A percentile compares a stretch with the other conserved stretches of the same genome.
phyloP scores from a whole-genome alignment of 2,113 vertebrate species.

The Eudorcas thomsonii region DNA sequence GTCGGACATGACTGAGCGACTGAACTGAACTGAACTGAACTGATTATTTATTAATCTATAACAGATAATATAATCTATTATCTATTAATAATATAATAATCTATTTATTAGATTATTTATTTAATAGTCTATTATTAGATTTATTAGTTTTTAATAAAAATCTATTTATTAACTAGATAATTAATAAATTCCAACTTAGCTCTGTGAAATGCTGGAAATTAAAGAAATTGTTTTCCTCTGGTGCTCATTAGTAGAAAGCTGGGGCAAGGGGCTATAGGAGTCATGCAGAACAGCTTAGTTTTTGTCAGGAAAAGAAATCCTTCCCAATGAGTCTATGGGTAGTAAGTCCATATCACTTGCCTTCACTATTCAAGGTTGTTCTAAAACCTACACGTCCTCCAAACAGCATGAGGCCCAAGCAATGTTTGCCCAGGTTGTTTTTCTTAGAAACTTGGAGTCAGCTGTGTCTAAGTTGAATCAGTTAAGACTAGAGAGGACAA shows the following conservation, averaged over 20 bases:
- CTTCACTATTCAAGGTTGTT: not conserved
- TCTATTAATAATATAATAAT: not conserved
- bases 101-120: not conserved
- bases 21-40: no score
- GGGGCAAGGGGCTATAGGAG: not conserved
- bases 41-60: not conserved
- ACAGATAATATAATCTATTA: not conserved
- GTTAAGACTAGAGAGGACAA: not conserved
- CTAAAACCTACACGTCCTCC: not conserved
- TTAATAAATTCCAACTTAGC: not conserved
- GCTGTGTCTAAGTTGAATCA: not conserved
- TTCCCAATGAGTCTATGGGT: not conserved
- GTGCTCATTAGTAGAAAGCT: not conserved
- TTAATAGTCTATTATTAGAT: not conserved
- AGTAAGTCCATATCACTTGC: not conserved
- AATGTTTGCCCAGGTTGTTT: not conserved
- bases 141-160: not conserved
- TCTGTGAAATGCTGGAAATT: not conserved
- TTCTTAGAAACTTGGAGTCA: not conserved
- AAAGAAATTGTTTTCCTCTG: not conserved
- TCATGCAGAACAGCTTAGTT: not conserved
- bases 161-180: not conserved
- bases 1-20: no score
- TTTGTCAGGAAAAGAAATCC: not conserved
- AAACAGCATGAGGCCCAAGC: not conserved